Percentiles rank a stretch among this genome's conserved stretches.
phyloP scores from a whole-genome alignment of 2,888 invertebrate species.

The Rhamphomyia laevipes region DNA sequence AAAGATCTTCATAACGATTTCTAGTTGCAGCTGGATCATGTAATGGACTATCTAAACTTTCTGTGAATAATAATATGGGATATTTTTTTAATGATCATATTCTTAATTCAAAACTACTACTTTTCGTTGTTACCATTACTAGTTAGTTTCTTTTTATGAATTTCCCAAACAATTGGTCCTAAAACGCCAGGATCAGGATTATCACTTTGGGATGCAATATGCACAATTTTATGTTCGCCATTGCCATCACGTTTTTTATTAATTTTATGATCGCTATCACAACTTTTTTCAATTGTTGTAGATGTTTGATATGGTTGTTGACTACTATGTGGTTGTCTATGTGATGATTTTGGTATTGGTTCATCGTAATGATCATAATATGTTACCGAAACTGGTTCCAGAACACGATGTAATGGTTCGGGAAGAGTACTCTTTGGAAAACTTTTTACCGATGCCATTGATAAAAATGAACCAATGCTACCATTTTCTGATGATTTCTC shows the following conservation, averaged over 20 bases:
- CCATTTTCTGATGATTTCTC: constrained; percentile 38
- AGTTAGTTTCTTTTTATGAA: constrained; percentile 57
- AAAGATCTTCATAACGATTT: constrained; percentile 34
- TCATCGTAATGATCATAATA: constrained; percentile 47
- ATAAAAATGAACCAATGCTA: constrained; percentile 66
- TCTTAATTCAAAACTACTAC: constrained; percentile 14
- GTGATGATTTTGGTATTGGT: constrained; percentile 15
- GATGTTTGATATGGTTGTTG: constrained; percentile 21
- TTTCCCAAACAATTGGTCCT: constrained; percentile 73
- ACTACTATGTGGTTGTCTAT: constrained; percentile 4
- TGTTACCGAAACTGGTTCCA: constrained; percentile 66
- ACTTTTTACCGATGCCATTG: constrained; percentile 77
- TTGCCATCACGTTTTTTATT: constrained; percentile 16
- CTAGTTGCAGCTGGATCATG: constrained; percentile 34
- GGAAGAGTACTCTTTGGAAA: constrained; percentile 67
- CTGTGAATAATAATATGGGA: background rate
- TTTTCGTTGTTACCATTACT: constrained; percentile 19
- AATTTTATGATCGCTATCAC: constrained; percentile 23
- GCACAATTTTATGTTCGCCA: constrained; percentile 18
- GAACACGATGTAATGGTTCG: constrained; percentile 63
- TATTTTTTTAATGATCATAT: background rate
- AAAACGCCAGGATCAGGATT: constrained; percentile 73
- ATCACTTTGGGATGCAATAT: constrained; percentile 54
- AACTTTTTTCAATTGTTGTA: constrained; percentile 25
- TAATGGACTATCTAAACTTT: constrained; percentile 22